phyloP scores from a whole-genome alignment of 2,888 invertebrate species.

The Amphipoea lucens region DNA sequence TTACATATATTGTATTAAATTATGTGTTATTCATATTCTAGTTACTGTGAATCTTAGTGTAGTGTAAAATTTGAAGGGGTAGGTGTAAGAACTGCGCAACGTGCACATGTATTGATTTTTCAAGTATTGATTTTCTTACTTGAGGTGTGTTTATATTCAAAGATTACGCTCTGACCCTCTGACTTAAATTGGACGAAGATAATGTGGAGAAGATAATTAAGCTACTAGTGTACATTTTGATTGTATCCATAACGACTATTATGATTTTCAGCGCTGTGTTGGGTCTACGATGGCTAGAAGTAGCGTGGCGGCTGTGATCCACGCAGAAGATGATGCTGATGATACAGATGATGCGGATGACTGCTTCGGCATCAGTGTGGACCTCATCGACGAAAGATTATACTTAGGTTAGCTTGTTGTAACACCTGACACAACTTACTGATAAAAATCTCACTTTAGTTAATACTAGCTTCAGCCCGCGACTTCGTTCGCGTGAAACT shows the following conservation, averaged over 20 bases:
- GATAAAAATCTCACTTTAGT: background rate
- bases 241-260: background rate
- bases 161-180: background rate
- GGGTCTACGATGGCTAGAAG: slow-evolving; percentile 80
- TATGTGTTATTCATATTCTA: slow-evolving; percentile 3
- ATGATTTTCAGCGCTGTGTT: slow-evolving; percentile 48
- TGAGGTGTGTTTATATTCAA: slow-evolving; percentile 43
- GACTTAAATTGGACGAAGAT: background rate
- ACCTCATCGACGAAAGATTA: slow-evolving; percentile 83
- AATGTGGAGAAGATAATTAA: background rate
- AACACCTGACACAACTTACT: background rate
- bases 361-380: slow-evolving; percentile 82
- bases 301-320: slow-evolving; percentile 81
- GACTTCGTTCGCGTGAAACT: too few relatives aligned
- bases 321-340: slow-evolving; percentile 71
- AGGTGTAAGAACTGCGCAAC: slow-evolving; percentile 30
- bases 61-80: background rate
- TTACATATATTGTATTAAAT: background rate
- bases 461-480: too few relatives aligned
- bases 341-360: slow-evolving; percentile 67
- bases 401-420: slow-evolving; percentile 78
- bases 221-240: background rate
- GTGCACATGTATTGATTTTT: slow-evolving; percentile 62
- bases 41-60: background rate
- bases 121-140: slow-evolving; percentile 51